Evolutionary conservation across 2,113 vertebrate genomes (phyloP).

Genomic region (Globicephala melas): DNA sequence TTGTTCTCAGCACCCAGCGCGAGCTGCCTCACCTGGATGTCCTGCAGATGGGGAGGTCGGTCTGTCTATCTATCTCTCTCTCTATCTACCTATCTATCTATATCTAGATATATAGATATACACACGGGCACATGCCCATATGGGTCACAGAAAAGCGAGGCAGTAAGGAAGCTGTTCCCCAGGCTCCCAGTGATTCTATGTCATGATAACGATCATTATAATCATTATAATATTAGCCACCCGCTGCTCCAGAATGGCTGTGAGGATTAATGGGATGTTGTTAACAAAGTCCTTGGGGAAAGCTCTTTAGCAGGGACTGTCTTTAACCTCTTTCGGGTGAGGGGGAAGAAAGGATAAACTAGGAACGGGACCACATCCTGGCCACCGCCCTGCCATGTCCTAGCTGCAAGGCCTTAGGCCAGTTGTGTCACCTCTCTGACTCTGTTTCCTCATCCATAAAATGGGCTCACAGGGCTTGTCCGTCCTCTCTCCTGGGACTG

Average conservation of each 20-base stretch:
- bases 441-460: neutral
- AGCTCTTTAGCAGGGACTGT: neutral
- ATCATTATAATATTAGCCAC: constrained; percentile 34
- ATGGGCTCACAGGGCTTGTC: neutral
- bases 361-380: neutral
- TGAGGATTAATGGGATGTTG: neutral
- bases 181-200: neutral
- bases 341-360: neutral
- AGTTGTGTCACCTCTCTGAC: neutral
- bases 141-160: neutral
- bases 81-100: too few relatives aligned
- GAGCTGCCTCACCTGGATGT: neutral
- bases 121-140: too few relatives aligned
- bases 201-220: neutral
- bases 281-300: neutral
- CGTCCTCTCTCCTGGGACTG: neutral
- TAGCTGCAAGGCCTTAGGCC: neutral
- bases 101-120: too few relatives aligned
- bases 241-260: neutral
- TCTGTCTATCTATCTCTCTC: too few relatives aligned
- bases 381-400: neutral
- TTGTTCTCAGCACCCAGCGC: neutral
- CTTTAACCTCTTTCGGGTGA: neutral
- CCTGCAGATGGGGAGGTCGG: neutral
- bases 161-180: neutral